These are phyloP conservation scores for Temnopleurus reevesii DNA, from an alignment of 53 echinoderm and acorn worm species.

Conservation along the genomic window DNA sequence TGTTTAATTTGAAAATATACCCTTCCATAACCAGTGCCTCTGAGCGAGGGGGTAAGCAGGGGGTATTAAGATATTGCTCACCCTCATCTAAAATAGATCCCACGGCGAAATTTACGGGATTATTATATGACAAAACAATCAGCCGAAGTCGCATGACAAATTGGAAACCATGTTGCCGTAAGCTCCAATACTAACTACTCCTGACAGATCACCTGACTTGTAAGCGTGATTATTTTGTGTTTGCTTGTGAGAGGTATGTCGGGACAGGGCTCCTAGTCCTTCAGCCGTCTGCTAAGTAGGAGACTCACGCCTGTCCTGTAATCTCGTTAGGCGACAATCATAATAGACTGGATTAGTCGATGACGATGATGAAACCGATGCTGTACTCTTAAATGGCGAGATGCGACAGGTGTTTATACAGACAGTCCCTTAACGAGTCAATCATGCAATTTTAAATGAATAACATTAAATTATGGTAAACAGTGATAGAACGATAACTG, in stretches of 20 bases:
- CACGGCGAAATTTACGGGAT: constrained; percentile 33
- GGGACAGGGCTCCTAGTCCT: constrained; percentile 25
- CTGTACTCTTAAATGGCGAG: not conserved
- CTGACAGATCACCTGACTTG: constrained; percentile 28
- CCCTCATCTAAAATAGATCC: constrained; percentile 34
- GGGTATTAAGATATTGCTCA: constrained; percentile 16
- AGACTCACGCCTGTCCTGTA: constrained; percentile 38
- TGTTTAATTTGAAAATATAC: too few relatives aligned
- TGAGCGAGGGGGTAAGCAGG: not conserved
- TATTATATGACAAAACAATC: constrained; percentile 49
- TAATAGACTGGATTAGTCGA: constrained; percentile 57
- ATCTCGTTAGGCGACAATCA: constrained; percentile 56
- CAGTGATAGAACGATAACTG: too few relatives aligned
- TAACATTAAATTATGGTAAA: too few relatives aligned
- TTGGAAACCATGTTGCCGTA: constrained; percentile 21
- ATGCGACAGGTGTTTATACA: constrained; percentile 9
- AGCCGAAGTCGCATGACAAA: constrained; percentile 14
- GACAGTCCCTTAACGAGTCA: not conserved
- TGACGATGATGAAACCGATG: constrained; percentile 1
- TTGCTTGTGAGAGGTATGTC: not conserved
- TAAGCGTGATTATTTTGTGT: not conserved
- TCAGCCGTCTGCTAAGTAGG: constrained; percentile 50
- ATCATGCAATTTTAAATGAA: too few relatives aligned
- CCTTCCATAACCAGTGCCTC: not conserved
- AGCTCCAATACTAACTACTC: not conserved